Conservation (phyloP, 2,113 vertebrate genomes). For the Prunella fulvescens region DNA sequence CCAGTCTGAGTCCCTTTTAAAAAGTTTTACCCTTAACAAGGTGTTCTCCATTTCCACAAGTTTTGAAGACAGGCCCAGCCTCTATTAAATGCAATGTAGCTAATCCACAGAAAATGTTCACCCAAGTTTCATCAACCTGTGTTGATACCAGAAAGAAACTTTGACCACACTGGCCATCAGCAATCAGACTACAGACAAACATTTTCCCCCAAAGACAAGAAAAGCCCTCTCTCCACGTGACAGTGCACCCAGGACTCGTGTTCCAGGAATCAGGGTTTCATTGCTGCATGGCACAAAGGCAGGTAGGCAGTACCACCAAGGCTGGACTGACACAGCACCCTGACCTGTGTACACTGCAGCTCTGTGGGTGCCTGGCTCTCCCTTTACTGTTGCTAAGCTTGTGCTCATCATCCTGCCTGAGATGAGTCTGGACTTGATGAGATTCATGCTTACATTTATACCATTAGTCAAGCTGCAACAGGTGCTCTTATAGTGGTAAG, state of each 20-base stretch:
- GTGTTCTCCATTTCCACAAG: neutral
- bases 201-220: neutral
- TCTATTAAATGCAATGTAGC: neutral
- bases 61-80: neutral
- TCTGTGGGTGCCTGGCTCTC: neutral
- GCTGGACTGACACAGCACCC: neutral
- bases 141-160: neutral
- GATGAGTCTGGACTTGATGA: neutral
- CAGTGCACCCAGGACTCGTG: neutral
- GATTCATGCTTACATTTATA: neutral
- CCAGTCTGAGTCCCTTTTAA: neutral
- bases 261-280: neutral
- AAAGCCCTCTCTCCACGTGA: neutral
- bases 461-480: neutral
- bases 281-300: neutral
- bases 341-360: neutral
- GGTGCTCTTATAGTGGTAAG: neutral
- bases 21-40: neutral
- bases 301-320: fast-evolving
- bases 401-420: neutral
- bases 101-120: neutral
- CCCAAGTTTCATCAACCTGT: neutral
- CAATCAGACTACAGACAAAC: neutral
- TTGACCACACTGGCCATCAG: neutral
- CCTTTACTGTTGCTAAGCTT: neutral